Conservation (phyloP, 2,797 vertebrate species). For the Melanogrammus aeglefinus region DNA sequence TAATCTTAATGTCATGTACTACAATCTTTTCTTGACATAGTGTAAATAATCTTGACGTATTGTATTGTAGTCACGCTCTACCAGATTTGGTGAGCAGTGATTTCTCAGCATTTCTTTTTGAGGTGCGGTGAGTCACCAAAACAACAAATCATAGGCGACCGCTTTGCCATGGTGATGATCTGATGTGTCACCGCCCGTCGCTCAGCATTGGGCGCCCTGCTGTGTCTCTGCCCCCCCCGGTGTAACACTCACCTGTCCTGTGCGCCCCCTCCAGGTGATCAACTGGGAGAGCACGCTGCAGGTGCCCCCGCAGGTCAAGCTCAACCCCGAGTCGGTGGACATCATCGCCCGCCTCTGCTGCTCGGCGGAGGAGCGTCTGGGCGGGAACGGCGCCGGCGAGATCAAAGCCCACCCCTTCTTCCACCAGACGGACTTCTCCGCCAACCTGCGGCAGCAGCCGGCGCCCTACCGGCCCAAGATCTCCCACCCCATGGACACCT, state of each 20-base stretch:
- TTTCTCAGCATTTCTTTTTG: neutral
- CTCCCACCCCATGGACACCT: constrained; percentile 97
- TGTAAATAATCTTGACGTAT: neutral
- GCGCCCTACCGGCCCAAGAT: constrained; percentile 96
- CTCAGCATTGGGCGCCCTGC: neutral
- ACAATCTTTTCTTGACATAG: neutral
- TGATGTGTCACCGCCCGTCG: neutral
- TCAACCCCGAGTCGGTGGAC: constrained; percentile 89
- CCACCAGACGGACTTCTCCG: constrained; percentile 86
- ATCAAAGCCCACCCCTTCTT: constrained; percentile 96
- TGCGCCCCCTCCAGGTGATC: constrained; percentile 80
- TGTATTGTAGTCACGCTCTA: neutral
- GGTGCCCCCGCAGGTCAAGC: constrained; percentile 91
- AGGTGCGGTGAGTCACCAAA: no score
- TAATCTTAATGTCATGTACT: neutral
- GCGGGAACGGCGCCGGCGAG: constrained; percentile 88
- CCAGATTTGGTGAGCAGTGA: neutral
- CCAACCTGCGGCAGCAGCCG: constrained; percentile 89
- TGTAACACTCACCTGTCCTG: neutral
- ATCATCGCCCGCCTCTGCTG: constrained; percentile 94
- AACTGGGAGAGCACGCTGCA: constrained; percentile 98
- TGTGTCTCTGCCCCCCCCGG: neutral
- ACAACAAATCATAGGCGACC: neutral
- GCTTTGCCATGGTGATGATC: no score
- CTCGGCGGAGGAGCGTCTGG: constrained; percentile 87